Evolutionary conservation across 2,888 invertebrate species (phyloP), one percentile per base, ranked within the genome.

Genomic region (Theretra japonica): DNA sequence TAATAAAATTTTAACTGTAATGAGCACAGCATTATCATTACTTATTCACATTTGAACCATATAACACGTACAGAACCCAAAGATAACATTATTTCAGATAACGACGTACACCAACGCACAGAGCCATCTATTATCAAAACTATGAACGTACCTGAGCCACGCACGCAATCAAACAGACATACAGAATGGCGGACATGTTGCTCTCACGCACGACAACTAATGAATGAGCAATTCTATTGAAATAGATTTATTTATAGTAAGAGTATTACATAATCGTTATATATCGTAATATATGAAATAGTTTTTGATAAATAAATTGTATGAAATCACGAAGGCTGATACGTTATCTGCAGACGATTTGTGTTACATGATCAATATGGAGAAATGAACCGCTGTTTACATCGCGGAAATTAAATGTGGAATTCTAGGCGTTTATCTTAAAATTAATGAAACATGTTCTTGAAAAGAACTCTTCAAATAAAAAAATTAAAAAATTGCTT

Each of bases 131-230:
- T 15, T 28, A 59, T n/a, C 4, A 11, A 25, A 70, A 48, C 41
- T 11, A n/a, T 30, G 2, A 70, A 65, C 70, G 56, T 71, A 71
- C 78, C 77, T 78, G 74, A 23, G 73, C 21, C 21, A 76, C 68
- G 58, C 74, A 77, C 65, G 73, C 72, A 50, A 76, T 17, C 50
- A 80, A 71, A 72, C 76, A 78, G 33, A 75, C 33, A 17, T 71
- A 72, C 56, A 75, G 53, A 56, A 72, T 58, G 70, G 72, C 70
- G 71, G 33, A 68, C 82, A 81, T 83, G 75, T 72, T 79, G 72
- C 69, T 8, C n/a, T 59, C 25, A 25, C 17, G 48, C 33, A 28
- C 30, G 28, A 71, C 57, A 21, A 68, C 41, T 30, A 48, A 48
- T 41, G 48, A 65, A 65, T 65, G 65, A 65, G 23, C 65, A 41